A percentile compares a stretch with the other conserved stretches of the same genome.
phyloP scores from a whole-genome alignment of 2,797 vertebrate genomes.

The Acropternis orthonyx region DNA sequence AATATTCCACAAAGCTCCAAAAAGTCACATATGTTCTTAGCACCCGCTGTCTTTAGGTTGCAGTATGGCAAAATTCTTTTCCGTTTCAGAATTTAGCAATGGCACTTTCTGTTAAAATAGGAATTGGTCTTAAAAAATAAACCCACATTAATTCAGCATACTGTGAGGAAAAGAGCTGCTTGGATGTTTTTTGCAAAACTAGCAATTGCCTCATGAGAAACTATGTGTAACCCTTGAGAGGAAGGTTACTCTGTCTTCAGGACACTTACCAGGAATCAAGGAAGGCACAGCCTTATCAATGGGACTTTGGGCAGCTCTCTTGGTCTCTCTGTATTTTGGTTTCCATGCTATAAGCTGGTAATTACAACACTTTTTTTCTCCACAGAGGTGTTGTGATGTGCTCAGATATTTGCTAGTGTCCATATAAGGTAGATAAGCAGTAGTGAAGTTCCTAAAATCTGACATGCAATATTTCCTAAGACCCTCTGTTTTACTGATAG shows the following conservation, averaged over 20 bases:
- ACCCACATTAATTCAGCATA: background rate
- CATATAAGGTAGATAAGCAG: background rate
- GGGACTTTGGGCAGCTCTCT: background rate
- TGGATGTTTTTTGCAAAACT: background rate
- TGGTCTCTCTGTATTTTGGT: background rate
- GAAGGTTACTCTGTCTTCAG: background rate
- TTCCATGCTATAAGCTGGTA: background rate
- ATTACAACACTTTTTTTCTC: background rate
- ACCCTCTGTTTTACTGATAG: background rate
- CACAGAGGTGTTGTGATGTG: background rate
- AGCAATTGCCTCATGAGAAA: background rate
- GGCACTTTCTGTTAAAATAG: constrained; percentile 18
- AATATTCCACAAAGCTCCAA: constrained; percentile 49
- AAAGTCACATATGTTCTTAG: constrained; percentile 56
- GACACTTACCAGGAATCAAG: background rate
- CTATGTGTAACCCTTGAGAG: background rate
- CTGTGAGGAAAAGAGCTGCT: background rate
- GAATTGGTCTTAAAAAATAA: constrained; percentile 3
- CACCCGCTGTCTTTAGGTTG: constrained; percentile 35
- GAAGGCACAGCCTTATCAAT: background rate
- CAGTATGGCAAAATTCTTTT: constrained; percentile 29
- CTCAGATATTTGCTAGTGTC: background rate
- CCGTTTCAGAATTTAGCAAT: constrained; percentile 18
- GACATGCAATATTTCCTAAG: background rate
- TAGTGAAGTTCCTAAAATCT: background rate